Conservation (phyloP, 2,888 invertebrate species). For the Leptura quadrifasciata region DNA sequence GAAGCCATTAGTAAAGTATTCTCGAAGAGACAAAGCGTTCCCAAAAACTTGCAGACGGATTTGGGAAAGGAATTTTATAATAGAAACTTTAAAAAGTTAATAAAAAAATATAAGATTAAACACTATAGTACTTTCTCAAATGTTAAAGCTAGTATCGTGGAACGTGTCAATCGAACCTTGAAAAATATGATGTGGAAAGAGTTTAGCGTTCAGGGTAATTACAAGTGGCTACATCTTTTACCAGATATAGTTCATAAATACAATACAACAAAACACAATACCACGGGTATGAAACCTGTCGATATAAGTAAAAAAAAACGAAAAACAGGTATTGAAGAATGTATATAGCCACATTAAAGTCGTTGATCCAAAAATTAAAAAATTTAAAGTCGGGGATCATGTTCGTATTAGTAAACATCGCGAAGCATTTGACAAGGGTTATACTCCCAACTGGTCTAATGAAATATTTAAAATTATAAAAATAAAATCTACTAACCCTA, state of each 20-base stretch:
- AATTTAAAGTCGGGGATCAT: too few relatives aligned
- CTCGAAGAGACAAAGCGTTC: neutral
- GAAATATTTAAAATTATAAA: constrained; percentile 66
- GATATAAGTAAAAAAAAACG: constrained; percentile 35
- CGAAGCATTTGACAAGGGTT: constrained; percentile 65
- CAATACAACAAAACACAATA: constrained; percentile 40
- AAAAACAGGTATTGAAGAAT: constrained; percentile 33
- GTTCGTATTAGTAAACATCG: constrained; percentile 64
- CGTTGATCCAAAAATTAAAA: too few relatives aligned
- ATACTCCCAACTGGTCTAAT: constrained; percentile 65
- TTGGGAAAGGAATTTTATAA: constrained; percentile 47
- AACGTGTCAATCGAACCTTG: constrained; percentile 48
- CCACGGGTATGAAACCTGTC: constrained; percentile 27
- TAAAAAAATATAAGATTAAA: constrained; percentile 46
- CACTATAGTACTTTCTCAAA: constrained; percentile 39
- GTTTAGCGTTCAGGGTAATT: constrained; percentile 59
- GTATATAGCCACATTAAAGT: constrained; percentile 41
- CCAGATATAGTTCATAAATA: constrained; percentile 38
- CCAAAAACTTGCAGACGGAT: too few relatives aligned
- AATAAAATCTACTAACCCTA: constrained; percentile 62
- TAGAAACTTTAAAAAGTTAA: constrained; percentile 26
- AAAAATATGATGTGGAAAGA: constrained; percentile 51
- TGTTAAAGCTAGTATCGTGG: constrained; percentile 17
- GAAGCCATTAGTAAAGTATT: constrained; percentile 44
- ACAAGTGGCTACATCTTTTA: constrained; percentile 50